phyloP scores from a whole-genome alignment of 2,113 vertebrate species.

The Festucalex cinctus region DNA sequence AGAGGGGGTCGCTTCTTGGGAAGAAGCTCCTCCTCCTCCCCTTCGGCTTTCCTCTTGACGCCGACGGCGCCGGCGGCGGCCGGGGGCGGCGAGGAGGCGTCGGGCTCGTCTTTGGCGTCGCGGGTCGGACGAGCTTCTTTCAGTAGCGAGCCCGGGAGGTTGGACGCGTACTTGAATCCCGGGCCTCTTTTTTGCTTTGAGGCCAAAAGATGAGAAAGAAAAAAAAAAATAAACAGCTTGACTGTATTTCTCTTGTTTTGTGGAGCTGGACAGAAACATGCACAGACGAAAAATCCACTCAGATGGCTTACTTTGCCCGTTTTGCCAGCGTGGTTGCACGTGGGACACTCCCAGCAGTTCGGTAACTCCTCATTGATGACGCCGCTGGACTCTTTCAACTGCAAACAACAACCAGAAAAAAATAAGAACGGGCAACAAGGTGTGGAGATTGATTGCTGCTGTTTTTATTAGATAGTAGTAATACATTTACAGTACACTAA shows the following conservation, averaged over 20 bases:
- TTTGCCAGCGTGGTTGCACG: constrained; percentile 97
- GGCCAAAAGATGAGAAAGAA: constrained; percentile 84
- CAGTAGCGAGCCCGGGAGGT: constrained; percentile 90
- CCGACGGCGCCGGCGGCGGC: constrained; percentile 50
- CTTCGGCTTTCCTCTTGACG: constrained; percentile 81
- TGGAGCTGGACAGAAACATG: constrained; percentile 8
- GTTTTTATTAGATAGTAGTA: too few relatives aligned
- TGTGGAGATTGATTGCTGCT: too few relatives aligned
- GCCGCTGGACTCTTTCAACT: constrained; percentile 93
- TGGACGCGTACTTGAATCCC: constrained; percentile 96
- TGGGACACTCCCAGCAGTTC: constrained; percentile 99
- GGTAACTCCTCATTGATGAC: constrained; percentile 95
- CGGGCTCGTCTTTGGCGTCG: constrained; percentile 84
- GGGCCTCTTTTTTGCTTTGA: constrained; percentile 99
- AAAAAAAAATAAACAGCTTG: constrained; percentile 61
- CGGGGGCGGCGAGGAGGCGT: constrained; percentile 46
- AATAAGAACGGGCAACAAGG: too few relatives aligned
- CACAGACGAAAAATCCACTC: constrained; percentile 12
- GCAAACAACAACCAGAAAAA: neutral
- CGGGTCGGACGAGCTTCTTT: constrained; percentile 87
- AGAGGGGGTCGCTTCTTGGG: constrained; percentile 77
- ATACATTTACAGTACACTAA: too few relatives aligned
- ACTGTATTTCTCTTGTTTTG: constrained; percentile 83
- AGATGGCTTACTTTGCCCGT: constrained; percentile 96
- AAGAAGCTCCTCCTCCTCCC: constrained; percentile 82